phyloP scores from a whole-genome alignment of 2,888 invertebrate species.

The Caradrina kadenii region DNA sequence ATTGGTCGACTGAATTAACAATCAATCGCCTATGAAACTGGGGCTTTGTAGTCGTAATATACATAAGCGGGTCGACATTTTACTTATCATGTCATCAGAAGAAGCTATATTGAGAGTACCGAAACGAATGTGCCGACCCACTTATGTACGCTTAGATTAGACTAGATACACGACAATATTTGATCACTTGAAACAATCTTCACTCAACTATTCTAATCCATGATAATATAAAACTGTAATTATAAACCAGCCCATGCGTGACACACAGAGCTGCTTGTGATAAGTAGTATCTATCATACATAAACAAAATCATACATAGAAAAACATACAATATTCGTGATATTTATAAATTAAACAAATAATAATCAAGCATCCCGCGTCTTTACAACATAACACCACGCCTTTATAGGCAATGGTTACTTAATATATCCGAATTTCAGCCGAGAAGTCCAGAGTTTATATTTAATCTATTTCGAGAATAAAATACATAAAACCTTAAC shows the following conservation, averaged over 20 bases:
- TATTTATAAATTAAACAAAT: background rate
- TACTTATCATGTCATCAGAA: too few species aligned
- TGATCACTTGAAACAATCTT: constrained; percentile 40
- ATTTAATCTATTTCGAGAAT: background rate
- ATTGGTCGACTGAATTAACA: too few species aligned
- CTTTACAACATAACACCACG: background rate
- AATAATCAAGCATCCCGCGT: background rate
- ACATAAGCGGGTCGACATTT: too few species aligned
- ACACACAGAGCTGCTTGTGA: constrained; percentile 38
- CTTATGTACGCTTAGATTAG: background rate
- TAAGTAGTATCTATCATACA: constrained; percentile 34
- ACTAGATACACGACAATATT: background rate
- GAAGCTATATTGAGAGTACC: too few species aligned
- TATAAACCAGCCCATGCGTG: constrained; percentile 8
- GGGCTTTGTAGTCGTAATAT: too few species aligned
- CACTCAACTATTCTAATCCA: constrained; percentile 8
- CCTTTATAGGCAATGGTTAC: too few species aligned
- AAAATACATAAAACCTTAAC: background rate
- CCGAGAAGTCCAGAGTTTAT: background rate
- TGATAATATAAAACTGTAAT: constrained; percentile 4
- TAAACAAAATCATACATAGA: background rate
- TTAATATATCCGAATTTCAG: background rate
- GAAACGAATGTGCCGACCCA: background rate
- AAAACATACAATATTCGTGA: constrained; percentile 18
- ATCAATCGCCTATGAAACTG: too few species aligned